Conservation (phyloP, 2,113 vertebrate species). For the Strigops habroptila region DNA sequence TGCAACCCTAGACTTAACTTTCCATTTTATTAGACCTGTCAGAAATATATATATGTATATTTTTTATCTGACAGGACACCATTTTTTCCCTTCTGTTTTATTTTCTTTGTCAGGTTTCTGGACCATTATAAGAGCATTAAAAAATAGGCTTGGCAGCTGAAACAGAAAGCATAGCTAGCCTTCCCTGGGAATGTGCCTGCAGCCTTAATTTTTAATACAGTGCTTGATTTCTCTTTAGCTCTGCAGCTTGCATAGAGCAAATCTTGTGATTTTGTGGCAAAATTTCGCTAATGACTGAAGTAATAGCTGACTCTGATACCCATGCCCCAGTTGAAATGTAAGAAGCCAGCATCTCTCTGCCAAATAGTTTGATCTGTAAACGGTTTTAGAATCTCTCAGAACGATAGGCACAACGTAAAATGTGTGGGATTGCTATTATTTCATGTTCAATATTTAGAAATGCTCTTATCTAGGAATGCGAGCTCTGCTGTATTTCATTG, state of each 20-base stretch:
- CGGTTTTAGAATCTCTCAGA: neutral
- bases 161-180: neutral
- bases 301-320: neutral
- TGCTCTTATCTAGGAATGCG: neutral
- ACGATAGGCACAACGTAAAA: neutral
- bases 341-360: neutral
- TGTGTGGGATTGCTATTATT: neutral
- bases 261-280: neutral
- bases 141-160: neutral
- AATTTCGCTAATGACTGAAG: neutral
- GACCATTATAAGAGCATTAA: neutral
- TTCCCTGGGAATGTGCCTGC: neutral
- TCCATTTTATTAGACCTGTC: neutral
- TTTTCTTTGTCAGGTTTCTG: neutral
- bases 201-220: neutral
- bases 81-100: neutral
- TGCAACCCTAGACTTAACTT: neutral
- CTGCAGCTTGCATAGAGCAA: neutral
- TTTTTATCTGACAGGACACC: neutral
- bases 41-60: neutral
- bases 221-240: neutral
- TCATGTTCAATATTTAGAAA: neutral
- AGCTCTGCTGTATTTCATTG: neutral
- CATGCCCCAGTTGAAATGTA: neutral
- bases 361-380: neutral